A percentile compares a stretch with the other conserved stretches of the same genome.
Evolutionary conservation across 2,113 vertebrate species (phyloP).

Genomic region (Mus spicilegus): DNA sequence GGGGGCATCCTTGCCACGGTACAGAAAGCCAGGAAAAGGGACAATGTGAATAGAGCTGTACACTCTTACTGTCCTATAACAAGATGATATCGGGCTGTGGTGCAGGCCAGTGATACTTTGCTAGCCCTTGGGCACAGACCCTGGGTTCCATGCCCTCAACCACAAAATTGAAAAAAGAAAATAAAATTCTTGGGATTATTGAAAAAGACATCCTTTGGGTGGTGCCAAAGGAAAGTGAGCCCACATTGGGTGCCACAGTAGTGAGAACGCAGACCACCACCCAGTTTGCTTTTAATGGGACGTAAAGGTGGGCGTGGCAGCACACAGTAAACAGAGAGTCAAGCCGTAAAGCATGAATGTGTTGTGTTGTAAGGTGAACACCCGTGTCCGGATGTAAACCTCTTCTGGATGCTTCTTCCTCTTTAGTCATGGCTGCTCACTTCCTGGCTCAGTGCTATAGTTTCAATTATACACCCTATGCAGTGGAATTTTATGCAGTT

Average conservation of each 20-base stretch:
- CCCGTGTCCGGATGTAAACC: neutral
- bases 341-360: neutral
- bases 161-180: neutral
- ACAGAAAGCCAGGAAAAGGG: neutral
- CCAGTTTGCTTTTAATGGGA: neutral
- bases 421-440: neutral
- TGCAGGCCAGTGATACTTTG: neutral
- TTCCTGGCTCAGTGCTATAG: neutral
- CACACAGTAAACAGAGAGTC: neutral
- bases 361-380: neutral
- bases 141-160: neutral
- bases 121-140: neutral
- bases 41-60: too few relatives aligned
- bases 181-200: neutral
- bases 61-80: neutral
- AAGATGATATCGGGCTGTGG: neutral
- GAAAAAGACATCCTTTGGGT: neutral
- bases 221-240: neutral
- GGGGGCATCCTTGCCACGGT: too few relatives aligned
- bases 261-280: neutral
- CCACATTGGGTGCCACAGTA: neutral
- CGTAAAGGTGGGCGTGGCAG: neutral
- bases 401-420: neutral
- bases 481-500: neutral
- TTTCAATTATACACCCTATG: neutral